A percentile compares a stretch with the other conserved stretches of the same genome.
These are phyloP conservation scores for Trichopria drosophilae DNA, from an alignment of 2,888 invertebrate genomes.

Conservation along the genomic window DNA sequence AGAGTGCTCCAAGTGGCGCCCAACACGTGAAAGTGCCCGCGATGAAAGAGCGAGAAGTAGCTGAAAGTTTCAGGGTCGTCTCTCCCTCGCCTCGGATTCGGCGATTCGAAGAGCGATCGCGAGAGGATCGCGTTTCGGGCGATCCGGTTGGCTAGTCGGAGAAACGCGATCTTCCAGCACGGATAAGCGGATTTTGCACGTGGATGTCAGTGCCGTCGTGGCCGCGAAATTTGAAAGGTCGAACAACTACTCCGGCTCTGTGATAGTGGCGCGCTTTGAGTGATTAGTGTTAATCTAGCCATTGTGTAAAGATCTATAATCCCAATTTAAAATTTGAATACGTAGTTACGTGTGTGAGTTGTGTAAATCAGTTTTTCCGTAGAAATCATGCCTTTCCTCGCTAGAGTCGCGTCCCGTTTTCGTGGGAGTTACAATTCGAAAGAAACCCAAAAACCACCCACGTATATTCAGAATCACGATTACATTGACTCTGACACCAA, in stretches of 20 bases:
- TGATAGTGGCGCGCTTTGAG: neutral
- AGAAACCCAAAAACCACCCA: no score
- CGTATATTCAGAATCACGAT: no score
- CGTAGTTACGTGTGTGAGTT: slow-evolving; percentile 19
- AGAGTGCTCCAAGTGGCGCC: slow-evolving; percentile 33
- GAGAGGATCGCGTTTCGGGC: slow-evolving; percentile 38
- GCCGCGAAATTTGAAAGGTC: slow-evolving; percentile 34
- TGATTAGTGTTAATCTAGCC: slow-evolving; percentile 17
- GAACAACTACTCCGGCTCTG: no score
- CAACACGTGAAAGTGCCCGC: slow-evolving; percentile 54
- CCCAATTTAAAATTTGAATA: slow-evolving; percentile 5
- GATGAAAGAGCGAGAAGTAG: slow-evolving; percentile 36
- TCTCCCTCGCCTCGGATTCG: slow-evolving; percentile 40
- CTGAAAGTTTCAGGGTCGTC: slow-evolving; percentile 53
- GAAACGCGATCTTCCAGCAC: slow-evolving; percentile 36
- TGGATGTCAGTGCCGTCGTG: slow-evolving; percentile 26
- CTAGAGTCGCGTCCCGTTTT: slow-evolving; percentile 49
- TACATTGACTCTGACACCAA: no score
- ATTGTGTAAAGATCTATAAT: slow-evolving; percentile 13
- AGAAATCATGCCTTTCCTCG: slow-evolving; percentile 33
- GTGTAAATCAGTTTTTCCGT: neutral
- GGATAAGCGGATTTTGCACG: slow-evolving; percentile 8
- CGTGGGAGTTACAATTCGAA: slow-evolving; percentile 36
- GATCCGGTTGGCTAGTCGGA: slow-evolving; percentile 40
- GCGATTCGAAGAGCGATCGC: slow-evolving; percentile 33